Evolutionary conservation across 2,797 vertebrate species (phyloP), one percentile per base, ranked within the genome.

Genomic region (Cirrhinus molitorella): DNA sequence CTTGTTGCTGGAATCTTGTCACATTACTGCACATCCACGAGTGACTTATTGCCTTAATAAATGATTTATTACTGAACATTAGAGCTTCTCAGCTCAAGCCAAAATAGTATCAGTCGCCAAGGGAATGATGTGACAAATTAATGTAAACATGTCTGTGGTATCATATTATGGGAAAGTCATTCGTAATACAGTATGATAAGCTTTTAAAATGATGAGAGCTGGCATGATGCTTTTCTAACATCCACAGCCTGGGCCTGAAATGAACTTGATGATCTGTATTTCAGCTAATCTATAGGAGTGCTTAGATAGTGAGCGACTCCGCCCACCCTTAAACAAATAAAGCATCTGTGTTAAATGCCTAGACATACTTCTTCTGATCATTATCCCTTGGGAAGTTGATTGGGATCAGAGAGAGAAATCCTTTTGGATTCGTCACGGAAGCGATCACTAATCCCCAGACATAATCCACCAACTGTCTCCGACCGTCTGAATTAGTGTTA

Each of bases 401-500:
- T 89, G 61, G 89, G 88, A 28, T 13, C 67, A 17, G 80, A 86
- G 89, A 90, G 89, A 88, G 81, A 89, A 80, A 92, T 92, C 89
- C 89, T 89, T 85, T 45, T 83, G 77, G 87, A 88, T 90, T 90
- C 83, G 78, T 63, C 65, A 76, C 34, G 78, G 73, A 88, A 87
- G 67, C 37, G 34, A 80, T 80, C 37, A 21, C 59, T 93, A 90
- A 92, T 93, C 89, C 84, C 77, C 28, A 7, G 34, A 76, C 10
- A 1, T 90, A 89, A 93, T 93, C 92, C 80, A 65, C 7, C 85
- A 85, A 71, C 65, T 71, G 91, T 88, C 92, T 93, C 91, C 88
- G 40, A 89, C 89, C 88, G 81, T 23, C 53, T 76, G 77, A 77
- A 87, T 73, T 83, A 85, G 79, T 85, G 21, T 28, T 34, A 80